phyloP scores from a whole-genome alignment of 2,797 vertebrate genomes.

The Aplochiton taeniatus region DNA sequence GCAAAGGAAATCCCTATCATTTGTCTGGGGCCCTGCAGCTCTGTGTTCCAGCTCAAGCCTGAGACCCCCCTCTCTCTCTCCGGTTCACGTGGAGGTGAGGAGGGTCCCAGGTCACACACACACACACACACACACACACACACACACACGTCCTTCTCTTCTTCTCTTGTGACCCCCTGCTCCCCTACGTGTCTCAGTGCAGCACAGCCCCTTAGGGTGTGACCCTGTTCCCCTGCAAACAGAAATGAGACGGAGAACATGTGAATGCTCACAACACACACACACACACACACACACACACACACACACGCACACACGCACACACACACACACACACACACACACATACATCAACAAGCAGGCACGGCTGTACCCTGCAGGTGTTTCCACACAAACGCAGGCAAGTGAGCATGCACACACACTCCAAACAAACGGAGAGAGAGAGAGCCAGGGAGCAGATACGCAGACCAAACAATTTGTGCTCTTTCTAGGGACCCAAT shows the following conservation, averaged over 20 bases:
- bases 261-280: not conserved
- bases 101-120: conserved; percentile 11
- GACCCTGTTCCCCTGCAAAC: conserved; percentile 55
- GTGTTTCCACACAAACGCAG: not conserved
- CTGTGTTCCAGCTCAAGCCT: conserved; percentile 74
- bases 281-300: conserved; percentile 31
- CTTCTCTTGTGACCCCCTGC: conserved; percentile 57
- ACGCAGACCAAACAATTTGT: conserved; percentile 9
- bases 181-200: conserved; percentile 58
- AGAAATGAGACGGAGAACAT: conserved; percentile 5
- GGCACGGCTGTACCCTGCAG: no score
- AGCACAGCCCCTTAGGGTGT: conserved; percentile 59
- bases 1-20: conserved; percentile 71
- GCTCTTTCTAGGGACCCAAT: conserved; percentile 16
- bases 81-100: conserved; percentile 67
- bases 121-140: conserved; percentile 6
- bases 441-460: not conserved
- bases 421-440: not conserved
- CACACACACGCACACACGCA: conserved; percentile 18
- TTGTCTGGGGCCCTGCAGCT: conserved; percentile 65
- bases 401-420: conserved; percentile 1
- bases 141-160: conserved; percentile 24
- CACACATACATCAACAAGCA: not conserved
- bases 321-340: conserved; percentile 17
- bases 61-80: conserved; percentile 36